phyloP scores from a whole-genome alignment of 2,113 vertebrate genomes.

The Anas platyrhynchos region DNA sequence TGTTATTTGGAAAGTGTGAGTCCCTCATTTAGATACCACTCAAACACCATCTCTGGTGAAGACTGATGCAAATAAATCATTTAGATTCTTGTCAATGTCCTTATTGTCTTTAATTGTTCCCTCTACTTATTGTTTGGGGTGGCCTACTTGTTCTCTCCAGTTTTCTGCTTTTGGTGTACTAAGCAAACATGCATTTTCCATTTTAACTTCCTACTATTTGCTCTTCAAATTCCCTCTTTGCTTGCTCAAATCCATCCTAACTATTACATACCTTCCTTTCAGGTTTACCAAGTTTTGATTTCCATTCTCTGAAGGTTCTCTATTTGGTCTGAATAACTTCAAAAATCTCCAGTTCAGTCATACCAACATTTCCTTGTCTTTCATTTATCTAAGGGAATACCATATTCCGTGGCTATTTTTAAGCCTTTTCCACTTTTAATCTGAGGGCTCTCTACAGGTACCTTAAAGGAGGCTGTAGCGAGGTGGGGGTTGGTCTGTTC shows the following conservation, averaged over 20 bases:
- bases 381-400: background rate
- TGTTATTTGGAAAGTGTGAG: conserved; percentile 49
- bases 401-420: background rate
- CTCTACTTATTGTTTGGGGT: background rate
- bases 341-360: background rate
- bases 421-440: background rate
- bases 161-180: conserved; percentile 2
- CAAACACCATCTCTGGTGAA: conserved; percentile 37
- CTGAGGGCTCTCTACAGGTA: background rate
- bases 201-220: conserved; percentile 4
- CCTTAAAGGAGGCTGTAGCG: too few species aligned
- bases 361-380: background rate
- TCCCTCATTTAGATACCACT: conserved; percentile 38
- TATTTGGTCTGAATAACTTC: background rate
- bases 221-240: conserved; percentile 9
- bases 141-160: background rate
- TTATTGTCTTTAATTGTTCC: conserved; percentile 56
- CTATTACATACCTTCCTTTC: background rate
- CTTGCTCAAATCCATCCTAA: background rate
- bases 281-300: background rate
- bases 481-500: too few species aligned
- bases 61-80: conserved; percentile 63
- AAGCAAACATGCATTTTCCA: conserved; percentile 15
- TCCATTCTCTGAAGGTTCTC: background rate
- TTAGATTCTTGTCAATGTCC: conserved; percentile 57